These are phyloP conservation scores for Notodonta dromedarius DNA, from an alignment of 2,888 invertebrate species.

Conservation along the genomic window DNA sequence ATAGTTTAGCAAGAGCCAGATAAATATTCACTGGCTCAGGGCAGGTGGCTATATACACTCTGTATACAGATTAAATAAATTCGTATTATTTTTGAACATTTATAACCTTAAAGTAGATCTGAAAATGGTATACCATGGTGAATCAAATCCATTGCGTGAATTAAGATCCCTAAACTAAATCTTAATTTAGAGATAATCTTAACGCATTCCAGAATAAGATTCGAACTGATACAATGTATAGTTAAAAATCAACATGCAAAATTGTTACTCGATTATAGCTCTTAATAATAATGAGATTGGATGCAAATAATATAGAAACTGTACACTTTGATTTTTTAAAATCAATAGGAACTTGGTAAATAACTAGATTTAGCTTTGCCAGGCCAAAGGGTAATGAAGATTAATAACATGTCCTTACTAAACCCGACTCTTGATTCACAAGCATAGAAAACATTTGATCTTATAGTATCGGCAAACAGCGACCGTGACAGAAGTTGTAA, in stretches of 20 bases:
- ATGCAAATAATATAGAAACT: conserved; percentile 2
- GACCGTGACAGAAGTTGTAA: too few species aligned
- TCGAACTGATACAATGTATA: not conserved
- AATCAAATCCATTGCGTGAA: conserved; percentile 2
- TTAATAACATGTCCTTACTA: not conserved
- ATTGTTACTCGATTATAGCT: not conserved
- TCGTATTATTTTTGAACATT: not conserved
- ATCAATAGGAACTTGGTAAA: conserved; percentile 5
- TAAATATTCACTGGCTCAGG: not conserved
- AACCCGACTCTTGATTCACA: not conserved
- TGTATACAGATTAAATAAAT: too few species aligned
- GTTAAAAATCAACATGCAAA: conserved; percentile 2
- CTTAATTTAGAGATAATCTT: not conserved
- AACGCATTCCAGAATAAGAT: not conserved
- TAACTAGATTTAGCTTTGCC: not conserved
- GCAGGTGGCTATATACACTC: too few species aligned
- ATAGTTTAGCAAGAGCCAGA: conserved; percentile 13
- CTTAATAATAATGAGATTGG: not conserved
- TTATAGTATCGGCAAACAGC: not conserved
- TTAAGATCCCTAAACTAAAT: not conserved
- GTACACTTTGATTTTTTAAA: not conserved
- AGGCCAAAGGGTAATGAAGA: not conserved
- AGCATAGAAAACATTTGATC: not conserved
- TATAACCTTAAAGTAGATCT: not conserved
- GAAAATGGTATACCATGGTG: not conserved